Evolutionary conservation across 2,113 vertebrate genomes (phyloP).

Genomic region (Nasalis larvatus): DNA sequence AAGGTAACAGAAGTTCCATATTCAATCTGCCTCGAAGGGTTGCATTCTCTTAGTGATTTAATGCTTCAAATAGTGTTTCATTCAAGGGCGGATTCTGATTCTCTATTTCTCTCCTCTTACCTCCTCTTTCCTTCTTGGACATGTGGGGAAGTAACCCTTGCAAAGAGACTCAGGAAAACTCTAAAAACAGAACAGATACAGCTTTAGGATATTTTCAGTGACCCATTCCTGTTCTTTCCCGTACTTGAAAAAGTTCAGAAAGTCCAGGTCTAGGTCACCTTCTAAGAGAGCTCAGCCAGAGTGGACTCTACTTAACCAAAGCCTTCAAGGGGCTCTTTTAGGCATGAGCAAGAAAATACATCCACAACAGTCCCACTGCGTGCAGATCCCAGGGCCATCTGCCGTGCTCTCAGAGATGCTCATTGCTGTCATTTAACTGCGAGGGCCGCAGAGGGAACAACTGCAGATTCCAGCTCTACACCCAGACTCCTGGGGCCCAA

Average conservation of each 20-base stretch:
- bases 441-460: not conserved
- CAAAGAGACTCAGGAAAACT: not conserved
- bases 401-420: not conserved
- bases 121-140: not conserved
- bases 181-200: not conserved
- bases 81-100: not conserved
- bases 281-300: not conserved
- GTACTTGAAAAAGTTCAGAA: not conserved
- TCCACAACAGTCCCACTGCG: rapidly evolving
- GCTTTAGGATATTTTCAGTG: not conserved
- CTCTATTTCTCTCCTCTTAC: not conserved
- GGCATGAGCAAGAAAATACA: not conserved
- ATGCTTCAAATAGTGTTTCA: not conserved
- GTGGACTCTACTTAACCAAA: not conserved
- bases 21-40: slow-evolving; percentile 50
- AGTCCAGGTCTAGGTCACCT: not conserved
- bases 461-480: not conserved
- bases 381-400: not conserved
- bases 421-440: rapidly evolving
- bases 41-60: slow-evolving; percentile 37
- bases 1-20: slow-evolving; percentile 65
- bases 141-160: not conserved
- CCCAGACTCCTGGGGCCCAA: not conserved
- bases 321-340: not conserved
- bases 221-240: not conserved